phyloP scores from a whole-genome alignment of 2,888 invertebrate genomes.

The Epinotia ramella region DNA sequence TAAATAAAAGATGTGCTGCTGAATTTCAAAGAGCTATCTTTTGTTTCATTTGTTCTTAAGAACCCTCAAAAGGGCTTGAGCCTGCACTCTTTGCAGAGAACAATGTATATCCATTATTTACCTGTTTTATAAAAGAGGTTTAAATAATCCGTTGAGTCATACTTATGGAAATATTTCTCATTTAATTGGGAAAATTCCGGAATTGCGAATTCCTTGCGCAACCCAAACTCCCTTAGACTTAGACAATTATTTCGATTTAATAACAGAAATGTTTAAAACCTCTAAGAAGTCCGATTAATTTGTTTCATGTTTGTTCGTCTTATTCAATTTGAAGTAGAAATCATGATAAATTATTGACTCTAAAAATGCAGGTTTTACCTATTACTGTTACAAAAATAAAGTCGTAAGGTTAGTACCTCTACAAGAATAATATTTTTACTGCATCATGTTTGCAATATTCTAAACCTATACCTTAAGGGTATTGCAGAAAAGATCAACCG shows the following conservation, averaged over 20 bases:
- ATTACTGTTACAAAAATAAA: too few relatives aligned
- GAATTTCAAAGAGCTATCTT: constrained; percentile 33
- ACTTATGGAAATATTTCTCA: constrained; percentile 13
- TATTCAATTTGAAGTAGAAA: not conserved
- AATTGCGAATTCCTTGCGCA: constrained; percentile 12
- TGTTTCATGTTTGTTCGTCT: not conserved
- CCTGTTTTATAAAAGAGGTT: constrained; percentile 15
- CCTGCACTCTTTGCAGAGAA: constrained; percentile 6
- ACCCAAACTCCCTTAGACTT: not conserved
- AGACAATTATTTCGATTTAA: constrained; percentile 19
- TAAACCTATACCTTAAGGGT: too few relatives aligned
- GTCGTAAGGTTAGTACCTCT: too few relatives aligned
- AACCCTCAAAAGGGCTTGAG: constrained; percentile 25
- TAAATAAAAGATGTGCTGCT: constrained; percentile 22
- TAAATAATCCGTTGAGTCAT: not conserved
- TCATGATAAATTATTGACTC: not conserved
- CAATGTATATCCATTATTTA: constrained; percentile 15
- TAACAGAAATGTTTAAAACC: not conserved
- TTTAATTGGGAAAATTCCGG: constrained; percentile 16
- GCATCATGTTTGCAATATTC: too few relatives aligned
- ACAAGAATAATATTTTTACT: too few relatives aligned
- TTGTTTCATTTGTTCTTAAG: constrained; percentile 39
- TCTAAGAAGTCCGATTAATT: not conserved
- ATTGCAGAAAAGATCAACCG: too few relatives aligned
- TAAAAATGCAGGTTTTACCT: not conserved